Evolutionary conservation across 1,140 invertebrate species (phyloP).

Genomic region (Panagrolaimus sp.): DNA sequence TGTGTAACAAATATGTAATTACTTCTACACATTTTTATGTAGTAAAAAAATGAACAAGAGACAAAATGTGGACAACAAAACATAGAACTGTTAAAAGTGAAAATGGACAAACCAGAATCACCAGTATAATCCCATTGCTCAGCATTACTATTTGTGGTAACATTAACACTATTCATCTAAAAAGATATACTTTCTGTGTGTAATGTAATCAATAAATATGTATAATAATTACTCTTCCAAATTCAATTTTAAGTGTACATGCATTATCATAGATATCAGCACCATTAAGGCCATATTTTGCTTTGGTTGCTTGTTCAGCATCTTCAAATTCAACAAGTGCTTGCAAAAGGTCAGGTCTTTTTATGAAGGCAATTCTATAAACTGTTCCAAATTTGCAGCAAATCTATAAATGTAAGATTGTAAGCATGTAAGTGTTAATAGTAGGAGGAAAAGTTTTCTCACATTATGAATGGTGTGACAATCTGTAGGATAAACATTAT

Average conservation of each 20-base stretch:
- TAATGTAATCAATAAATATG: not conserved
- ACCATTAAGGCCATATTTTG: slow-evolving; percentile 87
- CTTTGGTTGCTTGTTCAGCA: slow-evolving; percentile 84
- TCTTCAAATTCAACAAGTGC: slow-evolving; percentile 99
- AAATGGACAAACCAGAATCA: slow-evolving; percentile 65
- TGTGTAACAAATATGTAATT: too few relatives aligned
- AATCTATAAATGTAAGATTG: slow-evolving; percentile 77
- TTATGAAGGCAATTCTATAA: slow-evolving; percentile 92
- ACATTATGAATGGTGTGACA: slow-evolving; percentile 66
- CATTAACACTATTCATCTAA: slow-evolving; percentile 89
- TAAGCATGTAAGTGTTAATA: slow-evolving; percentile 15
- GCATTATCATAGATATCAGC: slow-evolving; percentile 98
- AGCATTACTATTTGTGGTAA: slow-evolving; percentile 90
- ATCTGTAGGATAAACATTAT: slow-evolving; percentile 94
- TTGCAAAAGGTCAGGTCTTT: slow-evolving; percentile 88
- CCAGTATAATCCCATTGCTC: slow-evolving; percentile 96
- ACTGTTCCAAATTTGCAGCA: slow-evolving; percentile 87
- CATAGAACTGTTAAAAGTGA: too few relatives aligned
- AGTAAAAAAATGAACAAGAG: too few relatives aligned
- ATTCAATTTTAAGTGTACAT: slow-evolving; percentile 97
- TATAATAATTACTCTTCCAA: slow-evolving; percentile 82
- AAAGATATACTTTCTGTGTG: slow-evolving; percentile 60
- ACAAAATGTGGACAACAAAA: too few relatives aligned
- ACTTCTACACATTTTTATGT: too few relatives aligned
- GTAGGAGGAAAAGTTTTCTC: too few relatives aligned